Percentiles rank a stretch among this genome's conserved stretches.
Evolutionary conservation across 2,113 vertebrate genomes (phyloP).

Genomic region (Caranx melampygus): DNA sequence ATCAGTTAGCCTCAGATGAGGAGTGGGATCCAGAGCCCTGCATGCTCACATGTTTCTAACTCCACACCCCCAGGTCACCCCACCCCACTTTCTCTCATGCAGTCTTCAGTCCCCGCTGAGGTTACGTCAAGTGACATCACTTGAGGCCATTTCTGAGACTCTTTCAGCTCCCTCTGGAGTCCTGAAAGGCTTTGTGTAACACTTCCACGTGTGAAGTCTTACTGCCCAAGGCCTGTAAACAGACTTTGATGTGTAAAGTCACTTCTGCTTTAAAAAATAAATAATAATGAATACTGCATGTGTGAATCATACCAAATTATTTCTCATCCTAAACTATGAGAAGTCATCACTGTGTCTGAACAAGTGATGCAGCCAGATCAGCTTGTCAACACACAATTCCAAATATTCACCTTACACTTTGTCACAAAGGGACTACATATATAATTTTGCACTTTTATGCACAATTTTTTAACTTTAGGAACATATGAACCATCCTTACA

Average conservation of each 20-base stretch:
- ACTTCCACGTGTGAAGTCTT: neutral
- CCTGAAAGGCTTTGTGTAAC: neutral
- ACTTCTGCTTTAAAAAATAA: neutral
- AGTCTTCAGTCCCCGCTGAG: neutral
- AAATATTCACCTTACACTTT: neutral
- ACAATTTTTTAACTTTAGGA: no score
- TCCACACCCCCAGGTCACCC: neutral
- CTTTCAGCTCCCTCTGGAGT: neutral
- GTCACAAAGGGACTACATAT: neutral
- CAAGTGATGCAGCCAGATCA: neutral
- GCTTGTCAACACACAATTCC: neutral
- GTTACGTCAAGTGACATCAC: conserved; percentile 2
- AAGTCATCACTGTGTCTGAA: neutral
- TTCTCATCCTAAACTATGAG: neutral
- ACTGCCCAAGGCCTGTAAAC: conserved; percentile 5
- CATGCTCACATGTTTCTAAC: neutral
- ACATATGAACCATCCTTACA: neutral
- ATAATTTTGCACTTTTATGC: neutral
- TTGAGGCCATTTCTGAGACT: conserved; percentile 4
- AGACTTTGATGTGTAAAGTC: neutral
- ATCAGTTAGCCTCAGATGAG: neutral
- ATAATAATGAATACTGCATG: neutral
- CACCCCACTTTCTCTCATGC: neutral
- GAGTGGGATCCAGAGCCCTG: neutral
- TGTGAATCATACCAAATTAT: neutral